Conservation (phyloP, 64 coral and sea anemone genomes). For the Stichodactyla mertensii region DNA sequence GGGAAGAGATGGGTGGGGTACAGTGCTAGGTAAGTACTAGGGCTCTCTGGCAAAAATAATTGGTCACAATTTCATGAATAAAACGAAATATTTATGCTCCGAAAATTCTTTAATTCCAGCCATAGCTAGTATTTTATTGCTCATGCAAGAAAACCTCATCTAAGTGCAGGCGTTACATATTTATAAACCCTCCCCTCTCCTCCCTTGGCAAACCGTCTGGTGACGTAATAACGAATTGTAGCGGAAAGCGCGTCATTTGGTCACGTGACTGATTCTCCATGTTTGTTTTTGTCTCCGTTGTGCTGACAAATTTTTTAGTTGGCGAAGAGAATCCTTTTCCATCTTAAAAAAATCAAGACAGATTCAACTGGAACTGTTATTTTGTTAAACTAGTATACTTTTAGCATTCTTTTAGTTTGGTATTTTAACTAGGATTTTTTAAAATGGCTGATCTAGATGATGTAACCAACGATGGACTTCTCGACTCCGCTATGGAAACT, state of each 20-base stretch:
- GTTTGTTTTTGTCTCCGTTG: neutral
- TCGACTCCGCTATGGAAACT: conserved; percentile 67
- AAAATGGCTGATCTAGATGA: conserved; percentile 89
- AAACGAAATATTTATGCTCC: too few species aligned
- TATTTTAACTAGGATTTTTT: conserved; percentile 37
- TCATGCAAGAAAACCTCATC: too few species aligned
- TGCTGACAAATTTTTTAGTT: neutral
- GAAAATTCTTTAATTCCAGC: too few species aligned
- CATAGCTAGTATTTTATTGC: too few species aligned
- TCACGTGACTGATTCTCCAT: conserved; percentile 10
- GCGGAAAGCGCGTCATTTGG: neutral
- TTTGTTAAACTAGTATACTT: neutral
- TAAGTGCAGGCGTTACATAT: too few species aligned
- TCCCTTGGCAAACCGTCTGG: too few species aligned
- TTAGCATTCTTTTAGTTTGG: conserved; percentile 40
- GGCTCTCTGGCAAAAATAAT: too few species aligned
- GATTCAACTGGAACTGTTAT: neutral
- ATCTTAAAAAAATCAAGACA: neutral
- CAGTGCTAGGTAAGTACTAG: too few species aligned
- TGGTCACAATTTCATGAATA: too few species aligned
- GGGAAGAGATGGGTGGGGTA: too few species aligned
- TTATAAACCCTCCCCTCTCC: too few species aligned
- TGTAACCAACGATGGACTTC: conserved; percentile 63
- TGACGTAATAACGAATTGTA: too few species aligned
- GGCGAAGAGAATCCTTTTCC: neutral